Conservation (phyloP, 2,888 invertebrate species). For the Danaus chrysippus region DNA sequence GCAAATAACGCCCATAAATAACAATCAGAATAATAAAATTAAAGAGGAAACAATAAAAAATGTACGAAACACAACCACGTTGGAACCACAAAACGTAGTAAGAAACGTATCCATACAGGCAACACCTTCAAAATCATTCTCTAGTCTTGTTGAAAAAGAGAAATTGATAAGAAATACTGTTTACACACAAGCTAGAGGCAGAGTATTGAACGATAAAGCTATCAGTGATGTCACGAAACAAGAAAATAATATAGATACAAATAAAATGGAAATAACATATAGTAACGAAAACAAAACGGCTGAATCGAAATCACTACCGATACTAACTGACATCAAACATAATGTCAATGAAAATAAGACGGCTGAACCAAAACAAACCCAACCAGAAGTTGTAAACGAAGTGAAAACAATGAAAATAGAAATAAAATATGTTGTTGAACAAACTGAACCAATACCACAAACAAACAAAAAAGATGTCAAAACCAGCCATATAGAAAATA, state of each 20-base stretch:
- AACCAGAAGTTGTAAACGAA: background rate
- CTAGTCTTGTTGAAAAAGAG: conserved; percentile 41
- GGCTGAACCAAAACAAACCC: background rate
- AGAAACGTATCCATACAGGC: conserved; percentile 9
- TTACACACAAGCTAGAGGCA: conserved; percentile 63
- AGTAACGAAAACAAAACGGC: background rate
- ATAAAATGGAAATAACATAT: conserved; percentile 18
- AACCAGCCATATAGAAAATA: conserved; percentile 11
- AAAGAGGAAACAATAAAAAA: conserved; percentile 33
- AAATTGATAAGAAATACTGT: conserved; percentile 67
- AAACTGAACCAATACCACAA: background rate
- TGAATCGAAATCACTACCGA: background rate
- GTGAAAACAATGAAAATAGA: background rate
- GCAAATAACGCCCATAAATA: conserved; percentile 34
- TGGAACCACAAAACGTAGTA: conserved; percentile 25
- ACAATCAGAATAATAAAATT: conserved; percentile 30
- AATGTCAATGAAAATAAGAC: conserved; percentile 10
- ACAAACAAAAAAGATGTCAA: background rate
- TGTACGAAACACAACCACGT: conserved; percentile 15
- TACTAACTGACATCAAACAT: conserved; percentile 21
- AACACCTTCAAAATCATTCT: background rate
- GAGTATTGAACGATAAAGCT: conserved; percentile 53
- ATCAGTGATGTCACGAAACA: conserved; percentile 20
- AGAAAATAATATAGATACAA: conserved; percentile 14
- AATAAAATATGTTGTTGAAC: background rate